Evolutionary conservation across 1,140 invertebrate genomes (phyloP).

Genomic region (Mya arenaria): DNA sequence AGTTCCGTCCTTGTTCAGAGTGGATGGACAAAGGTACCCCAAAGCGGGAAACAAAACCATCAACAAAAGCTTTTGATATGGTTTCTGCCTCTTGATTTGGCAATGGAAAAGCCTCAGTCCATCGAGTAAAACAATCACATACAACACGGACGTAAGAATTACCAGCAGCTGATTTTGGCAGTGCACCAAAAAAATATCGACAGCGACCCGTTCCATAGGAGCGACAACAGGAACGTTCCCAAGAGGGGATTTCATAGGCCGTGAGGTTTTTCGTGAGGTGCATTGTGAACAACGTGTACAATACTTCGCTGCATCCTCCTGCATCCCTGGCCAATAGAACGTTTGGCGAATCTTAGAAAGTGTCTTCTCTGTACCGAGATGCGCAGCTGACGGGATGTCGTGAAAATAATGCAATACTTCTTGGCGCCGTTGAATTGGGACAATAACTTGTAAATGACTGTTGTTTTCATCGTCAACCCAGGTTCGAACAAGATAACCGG

Average conservation of each 20-base stretch:
- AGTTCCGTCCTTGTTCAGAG: no score
- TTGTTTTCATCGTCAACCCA: constrained; percentile 3
- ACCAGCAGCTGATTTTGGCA: constrained; percentile 64
- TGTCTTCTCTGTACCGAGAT: not conserved
- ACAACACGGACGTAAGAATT: no score
- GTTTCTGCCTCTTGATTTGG: no score
- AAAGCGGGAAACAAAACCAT: no score
- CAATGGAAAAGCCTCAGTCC: no score
- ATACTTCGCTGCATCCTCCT: not conserved
- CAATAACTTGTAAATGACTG: not conserved
- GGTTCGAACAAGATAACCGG: not conserved
- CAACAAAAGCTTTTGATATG: no score
- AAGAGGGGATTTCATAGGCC: not conserved
- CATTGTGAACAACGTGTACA: not conserved
- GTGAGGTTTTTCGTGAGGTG: not conserved
- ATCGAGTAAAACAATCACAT: no score
- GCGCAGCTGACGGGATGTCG: not conserved
- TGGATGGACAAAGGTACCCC: no score
- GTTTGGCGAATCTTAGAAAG: not conserved
- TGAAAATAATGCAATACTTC: constrained; percentile 1
- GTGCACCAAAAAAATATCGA: constrained; percentile 72
- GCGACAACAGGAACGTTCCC: not conserved
- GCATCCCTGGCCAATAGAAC: constrained; percentile 11
- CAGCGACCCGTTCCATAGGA: constrained; percentile 65
- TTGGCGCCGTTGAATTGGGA: not conserved